Evolutionary conservation across 2,113 vertebrate species (phyloP).

Genomic region (Xiphorhynchus elegans): DNA sequence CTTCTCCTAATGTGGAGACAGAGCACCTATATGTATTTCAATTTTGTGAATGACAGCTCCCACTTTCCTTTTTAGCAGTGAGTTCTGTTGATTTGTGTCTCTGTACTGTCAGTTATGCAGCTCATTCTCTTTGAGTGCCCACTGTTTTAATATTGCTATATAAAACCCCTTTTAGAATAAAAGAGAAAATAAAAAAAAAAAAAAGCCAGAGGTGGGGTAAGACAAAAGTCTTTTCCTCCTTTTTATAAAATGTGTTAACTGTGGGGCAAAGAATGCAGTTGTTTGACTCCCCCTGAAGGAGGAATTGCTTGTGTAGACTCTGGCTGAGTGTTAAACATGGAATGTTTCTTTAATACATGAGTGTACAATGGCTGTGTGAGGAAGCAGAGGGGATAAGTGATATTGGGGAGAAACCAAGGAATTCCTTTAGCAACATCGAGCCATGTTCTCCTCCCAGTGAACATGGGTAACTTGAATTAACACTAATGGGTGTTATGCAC

Average conservation of each 20-base stretch:
- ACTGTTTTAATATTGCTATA: neutral
- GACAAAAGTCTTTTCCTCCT: neutral
- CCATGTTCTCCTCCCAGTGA: neutral
- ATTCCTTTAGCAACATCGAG: neutral
- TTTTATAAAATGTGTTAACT: fast-evolving
- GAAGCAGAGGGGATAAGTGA: neutral
- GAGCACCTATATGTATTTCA: neutral
- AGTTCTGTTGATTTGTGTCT: neutral
- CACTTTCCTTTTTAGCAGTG: neutral
- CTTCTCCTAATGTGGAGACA: neutral
- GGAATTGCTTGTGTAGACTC: neutral
- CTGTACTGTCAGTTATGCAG: neutral
- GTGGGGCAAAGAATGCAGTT: neutral
- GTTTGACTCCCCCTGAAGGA: neutral
- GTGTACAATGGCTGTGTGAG: neutral
- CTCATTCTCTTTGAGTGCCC: neutral
- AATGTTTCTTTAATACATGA: neutral
- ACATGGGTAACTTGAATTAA: constrained; percentile 3
- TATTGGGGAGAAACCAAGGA: neutral
- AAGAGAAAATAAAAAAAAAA: neutral
- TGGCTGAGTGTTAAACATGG: neutral
- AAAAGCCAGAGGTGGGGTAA: neutral
- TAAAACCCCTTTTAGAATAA: neutral
- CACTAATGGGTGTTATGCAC: neutral
- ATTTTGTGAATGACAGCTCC: neutral